Conservation (phyloP, 2,888 invertebrate species). For the Hylaea fasciaria region DNA sequence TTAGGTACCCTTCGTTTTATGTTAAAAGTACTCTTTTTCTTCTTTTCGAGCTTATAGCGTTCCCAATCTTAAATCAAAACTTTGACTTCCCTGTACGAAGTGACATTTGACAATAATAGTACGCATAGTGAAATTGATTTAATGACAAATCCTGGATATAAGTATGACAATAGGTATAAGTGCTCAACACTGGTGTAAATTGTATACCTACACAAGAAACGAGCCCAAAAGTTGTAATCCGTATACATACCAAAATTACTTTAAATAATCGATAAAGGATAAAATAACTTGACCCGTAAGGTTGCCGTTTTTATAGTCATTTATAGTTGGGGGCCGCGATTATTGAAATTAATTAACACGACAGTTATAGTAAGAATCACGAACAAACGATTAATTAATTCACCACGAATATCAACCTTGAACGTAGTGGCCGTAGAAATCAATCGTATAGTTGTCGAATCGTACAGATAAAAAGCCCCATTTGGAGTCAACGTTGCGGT, state of each 20-base stretch:
- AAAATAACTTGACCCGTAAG: constrained; percentile 24
- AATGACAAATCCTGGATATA: background rate
- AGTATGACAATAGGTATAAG: too few relatives aligned
- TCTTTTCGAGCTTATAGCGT: too few relatives aligned
- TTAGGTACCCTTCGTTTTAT: too few relatives aligned
- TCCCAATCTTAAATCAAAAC: too few relatives aligned
- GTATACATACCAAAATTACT: background rate
- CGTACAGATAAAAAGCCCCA: constrained; percentile 50
- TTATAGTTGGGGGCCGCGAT: constrained; percentile 17
- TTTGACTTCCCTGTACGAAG: too few relatives aligned
- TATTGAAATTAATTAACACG: constrained; percentile 36
- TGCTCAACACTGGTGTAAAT: constrained; percentile 13
- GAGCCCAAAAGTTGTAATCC: background rate
- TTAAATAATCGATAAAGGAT: constrained; percentile 8
- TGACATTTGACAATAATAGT: too few relatives aligned
- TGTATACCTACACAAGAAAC: background rate
- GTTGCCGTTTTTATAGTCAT: constrained; percentile 28
- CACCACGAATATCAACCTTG: constrained; percentile 50
- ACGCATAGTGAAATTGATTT: too few relatives aligned
- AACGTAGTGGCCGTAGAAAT: constrained; percentile 50
- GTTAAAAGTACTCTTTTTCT: too few relatives aligned
- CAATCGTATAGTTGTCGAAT: constrained; percentile 42
- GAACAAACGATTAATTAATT: constrained; percentile 32
- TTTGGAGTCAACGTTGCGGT: constrained; percentile 47
- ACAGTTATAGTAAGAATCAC: constrained; percentile 35